Base-by-base conservation (phyloP, 2,888 invertebrate genomes). In the Rhamnusium bicolor region DNA sequence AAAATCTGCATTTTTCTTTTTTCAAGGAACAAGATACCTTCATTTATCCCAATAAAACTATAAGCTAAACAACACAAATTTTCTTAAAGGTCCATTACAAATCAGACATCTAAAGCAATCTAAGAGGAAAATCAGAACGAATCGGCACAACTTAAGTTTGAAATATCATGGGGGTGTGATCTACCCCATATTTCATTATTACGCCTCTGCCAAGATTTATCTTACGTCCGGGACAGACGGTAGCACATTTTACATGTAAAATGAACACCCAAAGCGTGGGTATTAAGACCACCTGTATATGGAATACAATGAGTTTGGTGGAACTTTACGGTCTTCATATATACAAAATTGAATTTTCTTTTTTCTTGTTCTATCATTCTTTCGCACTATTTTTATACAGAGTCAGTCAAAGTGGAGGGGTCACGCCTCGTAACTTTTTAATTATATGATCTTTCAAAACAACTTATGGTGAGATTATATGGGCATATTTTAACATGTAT, bases 181-280 rank as follows among this genome's bases (percentile, higher is more conserved):
- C 80, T 74, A 61, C 74, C 77, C 79, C 74, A 83, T 84, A 83
- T 82, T 82, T 84, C 84, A 84, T 82, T 83, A 83, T 82, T 83
- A 83, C 81, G 82, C 81, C 79, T 79, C 74, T 73, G 74, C 74
- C 72, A 68, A 79, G 77, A 83, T 83, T 84, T 84, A 83, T 84
- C 82, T 83, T 78, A 76, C 81, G 82, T 82, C 81, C 77, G 71
- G 79, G 82, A 80, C 83, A 83, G 82, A 77, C 80, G 81, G 78
- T 77, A 80, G 80, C 80, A 80, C 80, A 79, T 81, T 81, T 83
- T 80, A 81, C 83, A 79, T 83, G 82, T 81, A 81, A 80, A 83
- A 78, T 81, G 77, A 81, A 79, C 74, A 76, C 73, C 67, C 21
- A 61, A 47, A 3, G 60, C 67, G 54, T 56, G 67, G 51, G 10